Base-by-base conservation (phyloP, 2,888 invertebrate species). In the Chrysolina haemoptera region DNA sequence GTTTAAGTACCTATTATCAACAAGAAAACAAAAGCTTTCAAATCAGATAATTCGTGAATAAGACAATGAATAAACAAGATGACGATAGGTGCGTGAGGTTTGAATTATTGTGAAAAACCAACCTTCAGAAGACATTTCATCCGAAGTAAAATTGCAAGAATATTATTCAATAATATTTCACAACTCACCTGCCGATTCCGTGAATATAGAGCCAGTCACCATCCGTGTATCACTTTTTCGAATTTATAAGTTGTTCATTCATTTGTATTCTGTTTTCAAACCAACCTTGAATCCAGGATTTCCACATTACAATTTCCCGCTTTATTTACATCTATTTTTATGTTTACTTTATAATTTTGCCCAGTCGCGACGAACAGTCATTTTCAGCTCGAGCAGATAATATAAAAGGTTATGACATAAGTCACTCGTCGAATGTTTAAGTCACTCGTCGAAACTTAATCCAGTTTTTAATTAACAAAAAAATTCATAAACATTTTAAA, bases 381-480 rank as follows among this genome's bases (percentile, higher is more conserved):
- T 35, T 59, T 59, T 35, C 35, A n/a, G 22, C 12, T 14, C 55
- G 16, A 55, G 10, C 59, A 27, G 27, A 22, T 27, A n/a, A n/a
- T n/a, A n/a, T n/a, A 59, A 59, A 59, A 59, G 59, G 59, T 59
- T 59, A 59, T 59, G 59, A 59, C 59, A 59, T 59, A 59, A 59
- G 59, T 59, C 59, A 59, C 14, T n/a, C 35, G 14, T 46, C 46
- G 46, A 14, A 46, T n/a, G 27, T n/a, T n/a, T 59, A 59, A 59
- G 59, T 59, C 59, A 59, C 14, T n/a, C 35, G 14, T 46, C 46
- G 46, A 14, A 46, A 8, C n/a, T n/a, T 35, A 59, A 59, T 59
- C 59, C 14, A 59, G 59, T 65, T 46, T n/a, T 65, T n/a, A n/a
- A n/a, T 65, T 12, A 66, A 10, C 46, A 35, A 14, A 41, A 12